These are phyloP conservation scores for Lepas anatifera DNA, from an alignment of 2,888 invertebrate species.

Conservation along the genomic window DNA sequence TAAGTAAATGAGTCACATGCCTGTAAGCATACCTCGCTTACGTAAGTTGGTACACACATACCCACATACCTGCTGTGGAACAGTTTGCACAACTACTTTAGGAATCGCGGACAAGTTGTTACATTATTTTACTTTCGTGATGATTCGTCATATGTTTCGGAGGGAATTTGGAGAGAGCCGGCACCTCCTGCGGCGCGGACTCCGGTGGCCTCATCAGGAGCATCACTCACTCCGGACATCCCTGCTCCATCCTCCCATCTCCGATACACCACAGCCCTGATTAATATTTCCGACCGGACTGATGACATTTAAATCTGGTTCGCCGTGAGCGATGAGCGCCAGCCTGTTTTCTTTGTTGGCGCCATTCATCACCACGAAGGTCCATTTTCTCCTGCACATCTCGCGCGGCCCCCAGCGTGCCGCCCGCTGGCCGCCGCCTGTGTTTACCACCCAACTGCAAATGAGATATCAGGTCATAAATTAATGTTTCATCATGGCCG, in stretches of 20 bases:
- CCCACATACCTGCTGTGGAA: no score
- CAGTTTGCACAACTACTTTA: no score
- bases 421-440: neutral
- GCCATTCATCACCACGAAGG: neutral
- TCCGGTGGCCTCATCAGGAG: no score
- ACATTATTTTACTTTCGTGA: no score
- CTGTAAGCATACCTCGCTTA: no score
- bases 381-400: slow-evolving; percentile 6
- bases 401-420: neutral
- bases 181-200: no score
- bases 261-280: neutral
- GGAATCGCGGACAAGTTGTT: no score
- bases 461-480: slow-evolving; percentile 12
- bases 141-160: no score
- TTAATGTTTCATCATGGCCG: slow-evolving; percentile 11
- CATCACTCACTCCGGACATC: neutral
- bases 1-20: no score
- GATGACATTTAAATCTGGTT: neutral
- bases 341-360: neutral
- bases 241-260: neutral
- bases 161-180: no score
- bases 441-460: neutral
- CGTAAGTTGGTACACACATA: no score
- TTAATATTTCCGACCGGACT: neutral
- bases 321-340: neutral